phyloP scores from a whole-genome alignment of 2,113 vertebrate genomes.

The Cebidichthys violaceus region DNA sequence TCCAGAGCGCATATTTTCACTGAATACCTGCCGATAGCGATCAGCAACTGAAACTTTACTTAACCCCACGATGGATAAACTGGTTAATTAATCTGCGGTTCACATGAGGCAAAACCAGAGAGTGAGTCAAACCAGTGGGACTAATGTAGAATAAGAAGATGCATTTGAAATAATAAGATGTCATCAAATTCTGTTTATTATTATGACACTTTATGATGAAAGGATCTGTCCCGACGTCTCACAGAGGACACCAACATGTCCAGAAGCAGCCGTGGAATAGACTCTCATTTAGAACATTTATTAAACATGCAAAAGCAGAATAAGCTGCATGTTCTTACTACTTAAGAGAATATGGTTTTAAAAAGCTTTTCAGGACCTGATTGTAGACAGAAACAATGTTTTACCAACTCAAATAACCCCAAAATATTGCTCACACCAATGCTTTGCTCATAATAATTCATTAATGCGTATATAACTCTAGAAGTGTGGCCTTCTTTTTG shows the following conservation, averaged over 20 bases:
- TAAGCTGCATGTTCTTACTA: neutral
- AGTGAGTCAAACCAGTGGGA: too few relatives aligned
- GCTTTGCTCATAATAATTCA: neutral
- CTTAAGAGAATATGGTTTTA: neutral
- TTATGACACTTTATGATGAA: neutral
- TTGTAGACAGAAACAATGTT: neutral
- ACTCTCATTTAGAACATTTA: neutral
- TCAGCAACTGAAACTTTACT: neutral
- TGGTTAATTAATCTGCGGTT: neutral
- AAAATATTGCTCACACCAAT: neutral
- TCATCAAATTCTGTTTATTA: neutral
- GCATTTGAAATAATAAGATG: neutral
- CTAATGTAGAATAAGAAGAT: too few relatives aligned
- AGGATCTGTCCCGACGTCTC: neutral
- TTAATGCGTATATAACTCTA: neutral
- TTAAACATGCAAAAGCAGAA: neutral
- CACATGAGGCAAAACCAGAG: neutral
- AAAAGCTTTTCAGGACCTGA: neutral
- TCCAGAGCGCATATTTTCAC: too few relatives aligned
- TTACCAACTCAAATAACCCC: neutral
- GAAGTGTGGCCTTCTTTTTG: neutral
- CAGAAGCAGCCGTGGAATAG: neutral
- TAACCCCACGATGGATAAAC: neutral
- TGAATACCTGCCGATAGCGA: neutral
- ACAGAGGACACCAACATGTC: too few relatives aligned